Percentiles rank a stretch among this genome's conserved stretches.
Conservation (phyloP, 2,888 invertebrate genomes). For the Zele albiditarsus region DNA sequence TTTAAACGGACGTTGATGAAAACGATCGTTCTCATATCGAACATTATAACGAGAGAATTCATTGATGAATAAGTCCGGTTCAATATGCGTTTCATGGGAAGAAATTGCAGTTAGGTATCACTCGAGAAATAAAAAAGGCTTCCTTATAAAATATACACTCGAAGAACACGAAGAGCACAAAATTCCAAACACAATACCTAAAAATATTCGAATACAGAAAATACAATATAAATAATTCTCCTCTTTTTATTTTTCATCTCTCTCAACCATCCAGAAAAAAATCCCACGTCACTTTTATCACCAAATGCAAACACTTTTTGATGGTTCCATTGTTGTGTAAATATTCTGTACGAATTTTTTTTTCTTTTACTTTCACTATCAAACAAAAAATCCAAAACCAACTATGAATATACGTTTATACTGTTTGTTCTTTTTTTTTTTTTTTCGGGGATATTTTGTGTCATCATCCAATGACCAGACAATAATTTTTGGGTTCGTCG, state of each 20-base stretch:
- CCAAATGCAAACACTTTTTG: no score
- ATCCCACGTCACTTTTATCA: no score
- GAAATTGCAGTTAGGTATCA: neutral
- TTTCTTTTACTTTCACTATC: conserved; percentile 29
- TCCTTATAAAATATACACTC: conserved; percentile 2
- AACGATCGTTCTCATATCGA: conserved; percentile 43
- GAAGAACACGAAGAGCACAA: no score
- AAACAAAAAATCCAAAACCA: neutral
- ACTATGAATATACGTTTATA: conserved; percentile 1
- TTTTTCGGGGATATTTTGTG: conserved; percentile 11
- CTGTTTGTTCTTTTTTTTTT: neutral
- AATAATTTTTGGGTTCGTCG: conserved; percentile 35
- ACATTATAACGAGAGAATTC: conserved; percentile 55
- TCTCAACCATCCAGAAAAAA: no score
- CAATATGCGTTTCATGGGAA: conserved; percentile 48
- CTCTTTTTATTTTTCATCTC: no score
- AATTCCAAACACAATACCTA: no score
- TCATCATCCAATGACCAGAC: neutral
- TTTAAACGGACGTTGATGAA: conserved; percentile 51
- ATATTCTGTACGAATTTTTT: neutral
- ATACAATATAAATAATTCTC: no score
- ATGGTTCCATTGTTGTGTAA: no score
- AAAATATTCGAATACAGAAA: neutral
- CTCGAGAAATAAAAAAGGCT: conserved; percentile 28
- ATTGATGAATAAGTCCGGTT: conserved; percentile 69